Evolutionary conservation across 2,113 vertebrate genomes (phyloP).

Genomic region (Condylura cristata): DNA sequence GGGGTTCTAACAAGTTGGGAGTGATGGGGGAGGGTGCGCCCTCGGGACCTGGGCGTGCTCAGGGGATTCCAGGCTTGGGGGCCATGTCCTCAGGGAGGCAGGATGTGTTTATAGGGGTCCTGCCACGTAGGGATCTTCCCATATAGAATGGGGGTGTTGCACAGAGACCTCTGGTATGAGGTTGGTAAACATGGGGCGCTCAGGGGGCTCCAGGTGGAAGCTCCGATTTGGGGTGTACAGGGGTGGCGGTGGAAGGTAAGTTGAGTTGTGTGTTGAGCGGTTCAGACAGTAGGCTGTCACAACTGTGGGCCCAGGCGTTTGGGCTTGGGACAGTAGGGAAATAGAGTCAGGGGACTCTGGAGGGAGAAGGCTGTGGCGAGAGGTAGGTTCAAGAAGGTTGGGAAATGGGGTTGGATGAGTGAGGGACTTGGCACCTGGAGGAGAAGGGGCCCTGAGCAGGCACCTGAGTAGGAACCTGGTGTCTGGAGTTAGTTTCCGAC

Average conservation of each 20-base stretch:
- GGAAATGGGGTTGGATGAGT: not conserved
- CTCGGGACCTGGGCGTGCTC: not conserved
- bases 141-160: not conserved
- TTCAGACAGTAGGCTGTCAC: not conserved
- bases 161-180: not conserved
- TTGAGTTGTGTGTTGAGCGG: not conserved
- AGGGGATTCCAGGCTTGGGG: not conserved
- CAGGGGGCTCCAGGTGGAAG: not conserved
- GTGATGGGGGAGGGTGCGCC: not conserved
- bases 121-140: not conserved
- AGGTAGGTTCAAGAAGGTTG: not conserved
- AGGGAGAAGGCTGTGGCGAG: not conserved
- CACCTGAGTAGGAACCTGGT: not conserved
- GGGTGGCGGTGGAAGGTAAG: not conserved
- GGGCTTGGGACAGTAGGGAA: not conserved
- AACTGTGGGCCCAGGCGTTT: not conserved
- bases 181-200: conserved; percentile 48
- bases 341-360: not conserved
- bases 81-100: not conserved
- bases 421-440: not conserved
- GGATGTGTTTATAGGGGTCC: not conserved
- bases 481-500: not conserved
- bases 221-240: not conserved
- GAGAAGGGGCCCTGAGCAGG: not conserved
- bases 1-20: conserved; percentile 56